Evolutionary conservation across 1,140 invertebrate genomes (phyloP), one percentile per base, ranked within the genome.

Genomic region (Drosophila pseudoananassae): DNA sequence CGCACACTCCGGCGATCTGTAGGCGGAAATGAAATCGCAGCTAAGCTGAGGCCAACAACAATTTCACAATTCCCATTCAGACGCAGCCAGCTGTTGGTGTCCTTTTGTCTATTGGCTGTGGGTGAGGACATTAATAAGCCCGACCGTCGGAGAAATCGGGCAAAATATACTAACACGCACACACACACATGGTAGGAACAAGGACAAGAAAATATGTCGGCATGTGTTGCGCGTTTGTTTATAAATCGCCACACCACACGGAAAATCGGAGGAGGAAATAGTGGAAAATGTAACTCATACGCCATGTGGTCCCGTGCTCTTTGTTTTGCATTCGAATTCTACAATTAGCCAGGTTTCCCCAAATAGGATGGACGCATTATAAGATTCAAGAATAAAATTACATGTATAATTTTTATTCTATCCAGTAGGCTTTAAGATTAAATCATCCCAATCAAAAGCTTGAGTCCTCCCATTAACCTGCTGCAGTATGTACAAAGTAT

Each of bases 151-250:
- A 9, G 54, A 20, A 36, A 17, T 49, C 29, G 46, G 23, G 10
- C 8, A 3, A 36, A 36, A 36, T 36, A 36, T 36, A 36, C 33
- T n/a, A 10, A 15, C 57, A 45, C 51, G 36, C 25, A 52, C 50
- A 33, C 40, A 61, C 25, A 57, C 60, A 75, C 47, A 61, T 40
- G 55, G 31, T 61, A 78, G 63, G 58, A 84, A 72, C 76, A 77
- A 51, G 65, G 57, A 70, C 76, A 66, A 79, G 82, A 64, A 88
- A 87, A 87, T 82, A 84, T 76, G 60, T 63, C 55, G 43, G 73
- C 63, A 61, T 76, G 74, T 76, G 73, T 76, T 70, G 73, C 72
- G 43, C 71, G 73, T 76, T 76, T 76, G 73, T 76, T 76, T 76
- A 76, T 76, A 78, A 85, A 78, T 88, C 83, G 78, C 69, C 71